A percentile compares a stretch with the other conserved stretches of the same genome.
phyloP scores from a whole-genome alignment of 2,113 vertebrate species.

The Xiphophorus hellerii region DNA sequence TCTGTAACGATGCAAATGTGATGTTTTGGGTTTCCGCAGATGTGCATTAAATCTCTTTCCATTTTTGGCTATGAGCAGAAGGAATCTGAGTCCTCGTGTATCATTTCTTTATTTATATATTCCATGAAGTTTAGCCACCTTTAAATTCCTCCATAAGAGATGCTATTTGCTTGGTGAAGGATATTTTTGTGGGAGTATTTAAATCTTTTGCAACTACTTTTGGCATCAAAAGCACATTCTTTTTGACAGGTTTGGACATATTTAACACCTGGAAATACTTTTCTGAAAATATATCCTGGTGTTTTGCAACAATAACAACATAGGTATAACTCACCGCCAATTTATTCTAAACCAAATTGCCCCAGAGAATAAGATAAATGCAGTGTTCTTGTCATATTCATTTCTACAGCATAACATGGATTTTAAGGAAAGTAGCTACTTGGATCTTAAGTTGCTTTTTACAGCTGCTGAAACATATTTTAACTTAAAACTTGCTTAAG shows the following conservation, averaged over 20 bases:
- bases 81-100: too few species aligned
- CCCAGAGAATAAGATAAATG: not conserved
- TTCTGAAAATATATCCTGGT: not conserved
- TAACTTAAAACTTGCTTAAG: conserved; percentile 27
- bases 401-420: conserved; percentile 5
- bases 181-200: too few species aligned
- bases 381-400: not conserved
- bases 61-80: too few species aligned
- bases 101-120: too few species aligned
- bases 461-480: conserved; percentile 18
- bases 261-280: not conserved
- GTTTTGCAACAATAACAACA: not conserved
- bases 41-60: too few species aligned
- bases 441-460: conserved; percentile 2
- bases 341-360: not conserved
- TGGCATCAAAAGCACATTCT: not conserved
- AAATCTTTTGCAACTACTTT: too few species aligned
- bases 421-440: conserved; percentile 25
- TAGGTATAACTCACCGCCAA: not conserved
- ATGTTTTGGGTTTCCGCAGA: too few species aligned
- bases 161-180: too few species aligned
- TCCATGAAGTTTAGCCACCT: too few species aligned
- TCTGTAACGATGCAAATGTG: too few species aligned
- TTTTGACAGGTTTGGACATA: not conserved
- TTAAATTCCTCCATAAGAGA: too few species aligned